These are phyloP conservation scores for Archocentrus centrarchus DNA, from an alignment of 2,113 vertebrate species.

Conservation along the genomic window DNA sequence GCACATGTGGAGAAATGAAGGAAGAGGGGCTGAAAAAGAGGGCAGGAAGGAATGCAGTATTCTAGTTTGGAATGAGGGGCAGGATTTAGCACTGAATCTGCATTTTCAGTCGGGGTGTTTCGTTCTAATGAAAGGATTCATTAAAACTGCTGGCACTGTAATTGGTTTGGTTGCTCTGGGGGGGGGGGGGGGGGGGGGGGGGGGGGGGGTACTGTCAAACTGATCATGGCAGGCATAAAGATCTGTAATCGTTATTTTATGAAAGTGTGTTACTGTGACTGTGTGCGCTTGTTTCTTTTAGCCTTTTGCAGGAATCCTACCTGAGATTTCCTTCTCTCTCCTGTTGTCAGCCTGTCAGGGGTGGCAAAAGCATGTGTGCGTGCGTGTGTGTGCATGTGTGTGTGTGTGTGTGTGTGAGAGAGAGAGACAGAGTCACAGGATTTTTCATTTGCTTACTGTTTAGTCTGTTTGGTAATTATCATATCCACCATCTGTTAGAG, in stretches of 20 bases:
- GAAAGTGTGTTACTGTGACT: neutral
- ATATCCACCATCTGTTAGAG: constrained; percentile 64
- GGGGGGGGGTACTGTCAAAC: neutral
- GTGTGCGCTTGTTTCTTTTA: neutral
- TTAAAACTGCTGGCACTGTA: constrained; percentile 1
- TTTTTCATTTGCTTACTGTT: constrained; percentile 50
- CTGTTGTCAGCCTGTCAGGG: constrained; percentile 30
- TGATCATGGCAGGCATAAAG: neutral
- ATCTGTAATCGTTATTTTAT: constrained; percentile 1
- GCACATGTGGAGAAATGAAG: neutral
- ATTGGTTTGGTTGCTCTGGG: constrained; percentile 6
- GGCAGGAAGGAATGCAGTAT: neutral
- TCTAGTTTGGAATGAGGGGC: constrained; percentile 14
- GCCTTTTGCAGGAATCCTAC: neutral
- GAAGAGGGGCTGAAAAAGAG: neutral
- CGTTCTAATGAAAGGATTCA: constrained; percentile 13
- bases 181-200: neutral
- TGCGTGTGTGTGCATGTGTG: no score
- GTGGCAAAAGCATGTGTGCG: neutral
- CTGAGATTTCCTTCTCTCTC: neutral
- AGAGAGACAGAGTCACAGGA: neutral
- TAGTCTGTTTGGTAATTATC: constrained; percentile 60
- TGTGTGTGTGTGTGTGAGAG: neutral
- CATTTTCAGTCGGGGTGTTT: neutral
- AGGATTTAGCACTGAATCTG: constrained; percentile 16